phyloP scores from a whole-genome alignment of 2,797 vertebrate genomes.

The Liasis olivaceus region DNA sequence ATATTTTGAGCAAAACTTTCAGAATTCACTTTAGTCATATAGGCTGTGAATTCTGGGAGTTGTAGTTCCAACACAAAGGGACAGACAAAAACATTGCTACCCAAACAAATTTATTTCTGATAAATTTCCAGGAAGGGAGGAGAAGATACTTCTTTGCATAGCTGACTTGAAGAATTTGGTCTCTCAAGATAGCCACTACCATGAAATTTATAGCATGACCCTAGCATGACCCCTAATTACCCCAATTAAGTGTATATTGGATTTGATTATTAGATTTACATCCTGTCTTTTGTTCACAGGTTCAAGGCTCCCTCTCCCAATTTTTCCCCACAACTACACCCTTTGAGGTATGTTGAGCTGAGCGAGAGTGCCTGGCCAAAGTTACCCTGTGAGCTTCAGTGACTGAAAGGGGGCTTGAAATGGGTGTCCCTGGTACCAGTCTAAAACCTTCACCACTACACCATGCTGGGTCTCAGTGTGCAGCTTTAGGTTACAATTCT shows the following conservation, averaged over 20 bases:
- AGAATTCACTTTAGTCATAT: background rate
- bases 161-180: background rate
- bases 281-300: background rate
- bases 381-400: background rate
- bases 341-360: background rate
- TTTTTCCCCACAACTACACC: background rate
- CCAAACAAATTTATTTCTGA: background rate
- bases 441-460: background rate
- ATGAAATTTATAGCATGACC: background rate
- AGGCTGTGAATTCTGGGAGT: background rate
- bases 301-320: background rate
- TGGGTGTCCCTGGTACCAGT: no score
- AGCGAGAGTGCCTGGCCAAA: background rate
- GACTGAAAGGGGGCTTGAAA: background rate
- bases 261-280: background rate
- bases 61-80: background rate
- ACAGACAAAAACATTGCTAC: background rate
- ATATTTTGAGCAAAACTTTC: background rate
- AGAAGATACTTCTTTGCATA: background rate
- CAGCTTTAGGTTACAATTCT: background rate
- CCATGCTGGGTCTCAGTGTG: background rate
- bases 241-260: background rate
- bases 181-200: background rate
- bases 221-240: background rate
- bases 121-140: background rate